Percentiles rank a stretch among this genome's conserved stretches.
Conservation (phyloP, 2,797 vertebrate species). For the Spheniscus humboldti region DNA sequence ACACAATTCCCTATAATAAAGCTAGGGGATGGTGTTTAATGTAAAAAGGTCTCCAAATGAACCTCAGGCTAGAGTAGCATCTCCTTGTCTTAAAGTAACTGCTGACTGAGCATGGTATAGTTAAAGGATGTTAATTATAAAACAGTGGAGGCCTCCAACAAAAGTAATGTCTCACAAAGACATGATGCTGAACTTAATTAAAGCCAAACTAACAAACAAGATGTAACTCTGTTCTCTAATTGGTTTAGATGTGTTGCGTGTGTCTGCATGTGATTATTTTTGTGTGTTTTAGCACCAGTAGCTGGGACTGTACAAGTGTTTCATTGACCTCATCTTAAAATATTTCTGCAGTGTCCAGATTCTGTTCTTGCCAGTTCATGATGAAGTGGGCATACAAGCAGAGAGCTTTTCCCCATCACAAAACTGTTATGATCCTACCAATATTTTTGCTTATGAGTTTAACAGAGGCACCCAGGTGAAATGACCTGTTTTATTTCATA, state of each 20-base stretch:
- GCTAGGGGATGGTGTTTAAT: not conserved
- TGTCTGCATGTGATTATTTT: not conserved
- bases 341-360: not conserved
- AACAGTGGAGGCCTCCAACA: not conserved
- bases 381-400: not conserved
- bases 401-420: not conserved
- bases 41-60: not conserved
- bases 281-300: not conserved
- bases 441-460: not conserved
- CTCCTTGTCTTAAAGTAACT: not conserved
- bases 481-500: not conserved
- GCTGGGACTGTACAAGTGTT: not conserved
- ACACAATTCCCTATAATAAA: not conserved
- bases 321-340: not conserved
- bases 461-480: not conserved
- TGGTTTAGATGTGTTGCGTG: not conserved
- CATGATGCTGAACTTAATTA: not conserved
- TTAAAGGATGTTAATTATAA: constrained; percentile 41
- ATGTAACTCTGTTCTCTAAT: not conserved
- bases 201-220: not conserved
- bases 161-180: not conserved
- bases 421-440: not conserved
- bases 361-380: not conserved
- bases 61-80: not conserved
- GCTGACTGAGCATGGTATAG: not conserved